phyloP scores from a whole-genome alignment of 2,888 invertebrate genomes.

The Zaprionus lineosus region DNA sequence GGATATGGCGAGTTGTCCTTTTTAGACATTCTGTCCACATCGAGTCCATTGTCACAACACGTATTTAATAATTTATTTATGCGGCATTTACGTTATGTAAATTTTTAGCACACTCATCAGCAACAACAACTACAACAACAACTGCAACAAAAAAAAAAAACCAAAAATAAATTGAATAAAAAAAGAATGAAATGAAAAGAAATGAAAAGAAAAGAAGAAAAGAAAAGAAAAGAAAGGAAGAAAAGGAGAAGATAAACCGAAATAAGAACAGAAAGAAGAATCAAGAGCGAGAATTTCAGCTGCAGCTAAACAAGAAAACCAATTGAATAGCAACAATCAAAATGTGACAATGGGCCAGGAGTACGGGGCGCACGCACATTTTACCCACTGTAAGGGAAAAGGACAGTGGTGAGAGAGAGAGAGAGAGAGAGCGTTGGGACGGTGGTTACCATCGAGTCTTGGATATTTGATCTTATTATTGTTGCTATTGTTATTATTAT shows the following conservation, averaged over 20 bases:
- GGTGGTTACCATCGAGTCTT: conserved; percentile 21
- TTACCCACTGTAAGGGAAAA: conserved; percentile 6
- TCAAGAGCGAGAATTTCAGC: conserved; percentile 15
- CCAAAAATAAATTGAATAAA: no score
- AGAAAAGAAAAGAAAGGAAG: no score
- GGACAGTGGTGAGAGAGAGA: not conserved
- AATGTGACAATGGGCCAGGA: conserved; percentile 37
- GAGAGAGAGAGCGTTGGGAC: not conserved
- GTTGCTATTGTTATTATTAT: not conserved
- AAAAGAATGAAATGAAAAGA: no score
- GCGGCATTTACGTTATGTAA: conserved; percentile 78
- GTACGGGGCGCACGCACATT: conserved; percentile 54
- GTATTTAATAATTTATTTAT: conserved; percentile 78
- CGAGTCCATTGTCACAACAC: conserved; percentile 54
- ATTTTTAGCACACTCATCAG: conserved; percentile 60
- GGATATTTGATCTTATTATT: conserved; percentile 4
- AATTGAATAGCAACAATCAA: conserved; percentile 68
- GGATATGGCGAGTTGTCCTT: conserved; percentile 4
- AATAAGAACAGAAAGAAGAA: not conserved
- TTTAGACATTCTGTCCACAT: conserved; percentile 35
- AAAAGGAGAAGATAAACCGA: no score
- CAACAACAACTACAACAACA: conserved; percentile 23
- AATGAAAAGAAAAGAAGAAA: no score
- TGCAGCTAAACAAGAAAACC: conserved; percentile 48
- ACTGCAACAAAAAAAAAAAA: not conserved